Evolutionary conservation across 2,797 vertebrate genomes (phyloP), one percentile per base, ranked within the genome.

Genomic region (Channa striata): DNA sequence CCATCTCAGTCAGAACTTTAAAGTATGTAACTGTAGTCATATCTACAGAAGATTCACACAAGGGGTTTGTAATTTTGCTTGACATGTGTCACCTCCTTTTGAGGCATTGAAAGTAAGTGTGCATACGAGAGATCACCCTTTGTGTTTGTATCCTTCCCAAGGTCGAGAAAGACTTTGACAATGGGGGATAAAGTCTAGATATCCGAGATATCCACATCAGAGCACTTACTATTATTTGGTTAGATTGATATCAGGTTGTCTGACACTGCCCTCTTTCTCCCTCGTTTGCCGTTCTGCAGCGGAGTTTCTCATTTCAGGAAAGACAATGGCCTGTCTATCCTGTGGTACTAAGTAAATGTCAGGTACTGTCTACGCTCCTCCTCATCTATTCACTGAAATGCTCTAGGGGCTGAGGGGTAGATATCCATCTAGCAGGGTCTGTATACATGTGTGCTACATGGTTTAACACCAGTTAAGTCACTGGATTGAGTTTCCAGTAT

Each of bases 241-340:
- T 92, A 93, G 94, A 96, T 96, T 94, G 94, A 92, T 94, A 95
- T 95, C 93, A 91, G 77, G 17, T 62, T 92, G 92, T 90, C 90
- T 90, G 93, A 92, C 93, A 93, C 92, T 90, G 62, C 80, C 92
- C 93, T 94, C 93, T 92, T 85, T 85, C 81, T 74, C 64, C 69
- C 78, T 72, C 75, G 8, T 70, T 86, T 78, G 61, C 86, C 83
- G 85, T 86, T 87, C 86, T 86, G 84, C 21, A 52, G 59, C 74
- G 20, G 70, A 84, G 86, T 90, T 87, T 94, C 89, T 91, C 77
- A 86, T 93, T 93, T 93, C 90, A 91, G 72, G 64, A 84, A 83
- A 88, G 87, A 91, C 84, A 90, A 91, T 90, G 81, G 81, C 60
- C 83, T 88, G 86, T 92, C 85, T 91, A 89, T 87, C 86, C 89